Percentiles rank a stretch among this genome's conserved stretches.
Evolutionary conservation across 2,888 invertebrate genomes (phyloP).

Genomic region (Chrysolina americana): DNA sequence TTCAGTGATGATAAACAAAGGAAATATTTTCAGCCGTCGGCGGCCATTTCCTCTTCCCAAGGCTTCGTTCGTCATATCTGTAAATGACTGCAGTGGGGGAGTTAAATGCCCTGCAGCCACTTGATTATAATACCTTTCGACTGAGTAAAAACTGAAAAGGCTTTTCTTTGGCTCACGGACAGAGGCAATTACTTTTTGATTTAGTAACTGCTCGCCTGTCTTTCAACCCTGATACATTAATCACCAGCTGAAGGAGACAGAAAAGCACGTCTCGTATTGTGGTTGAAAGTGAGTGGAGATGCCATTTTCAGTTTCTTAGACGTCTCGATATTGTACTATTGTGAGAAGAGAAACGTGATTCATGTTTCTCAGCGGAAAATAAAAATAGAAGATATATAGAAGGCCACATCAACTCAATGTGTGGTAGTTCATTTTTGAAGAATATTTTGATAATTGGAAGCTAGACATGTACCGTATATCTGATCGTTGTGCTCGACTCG

Average conservation of each 20-base stretch:
- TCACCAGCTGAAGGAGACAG: conserved; percentile 29
- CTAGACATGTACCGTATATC: too few relatives aligned
- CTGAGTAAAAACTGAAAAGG: conserved; percentile 47
- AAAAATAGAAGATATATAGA: background rate
- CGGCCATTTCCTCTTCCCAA: conserved; percentile 51
- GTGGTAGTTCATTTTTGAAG: background rate
- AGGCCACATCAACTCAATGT: background rate
- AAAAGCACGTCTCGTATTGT: conserved; percentile 26
- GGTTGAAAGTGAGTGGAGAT: conserved; percentile 6
- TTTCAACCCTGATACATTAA: conserved; percentile 43
- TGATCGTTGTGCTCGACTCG: too few relatives aligned
- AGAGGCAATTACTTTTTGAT: conserved; percentile 48
- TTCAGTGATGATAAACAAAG: background rate
- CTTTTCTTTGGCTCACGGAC: conserved; percentile 42
- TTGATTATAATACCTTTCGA: conserved; percentile 56
- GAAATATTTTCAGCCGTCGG: conserved; percentile 34
- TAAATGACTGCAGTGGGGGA: conserved; percentile 57
- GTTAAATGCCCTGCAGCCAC: conserved; percentile 60
- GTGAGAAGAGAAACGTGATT: background rate
- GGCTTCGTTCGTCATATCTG: conserved; percentile 57
- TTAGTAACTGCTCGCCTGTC: conserved; percentile 37
- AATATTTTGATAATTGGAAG: too few relatives aligned
- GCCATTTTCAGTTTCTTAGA: conserved; percentile 1
- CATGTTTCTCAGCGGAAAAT: background rate
- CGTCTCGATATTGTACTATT: background rate